phyloP scores from a whole-genome alignment of 2,888 invertebrate genomes.

The Xestia ashworthii region DNA sequence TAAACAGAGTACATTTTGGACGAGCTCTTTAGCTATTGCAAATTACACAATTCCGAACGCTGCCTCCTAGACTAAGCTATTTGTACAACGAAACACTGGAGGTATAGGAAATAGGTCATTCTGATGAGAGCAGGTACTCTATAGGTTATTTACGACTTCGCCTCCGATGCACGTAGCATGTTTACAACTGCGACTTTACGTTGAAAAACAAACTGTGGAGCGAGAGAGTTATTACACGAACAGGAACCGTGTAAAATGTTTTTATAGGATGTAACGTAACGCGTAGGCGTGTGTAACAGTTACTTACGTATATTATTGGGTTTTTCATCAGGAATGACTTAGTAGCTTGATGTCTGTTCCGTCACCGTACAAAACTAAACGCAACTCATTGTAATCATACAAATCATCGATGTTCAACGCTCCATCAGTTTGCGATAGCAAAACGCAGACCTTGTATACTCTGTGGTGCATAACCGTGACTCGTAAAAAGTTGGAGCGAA shows the following conservation, averaged over 20 bases:
- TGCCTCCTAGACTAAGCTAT: constrained; percentile 14
- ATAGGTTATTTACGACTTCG: constrained; percentile 41
- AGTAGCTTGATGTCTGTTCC: not conserved
- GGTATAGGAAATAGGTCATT: constrained; percentile 50
- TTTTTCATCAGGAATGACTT: not conserved
- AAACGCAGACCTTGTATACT: no score
- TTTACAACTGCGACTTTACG: constrained; percentile 32
- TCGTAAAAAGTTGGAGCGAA: no score
- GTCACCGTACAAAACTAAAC: no score
- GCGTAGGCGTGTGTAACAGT: not conserved
- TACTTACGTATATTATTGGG: not conserved
- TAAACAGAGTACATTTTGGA: not conserved
- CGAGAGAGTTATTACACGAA: constrained; percentile 26
- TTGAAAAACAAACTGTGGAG: constrained; percentile 22
- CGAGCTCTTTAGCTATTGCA: not conserved
- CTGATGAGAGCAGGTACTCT: constrained; percentile 17
- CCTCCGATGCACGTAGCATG: constrained; percentile 49
- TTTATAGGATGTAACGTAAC: not conserved
- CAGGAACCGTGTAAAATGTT: not conserved
- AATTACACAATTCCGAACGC: constrained; percentile 23
- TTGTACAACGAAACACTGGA: constrained; percentile 25
- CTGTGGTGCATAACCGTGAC: no score
- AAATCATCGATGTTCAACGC: no score
- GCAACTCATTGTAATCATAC: no score
- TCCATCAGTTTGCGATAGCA: no score